Evolutionary conservation across 2,797 vertebrate species (phyloP).

Genomic region (Aulostomus chinensis): DNA sequence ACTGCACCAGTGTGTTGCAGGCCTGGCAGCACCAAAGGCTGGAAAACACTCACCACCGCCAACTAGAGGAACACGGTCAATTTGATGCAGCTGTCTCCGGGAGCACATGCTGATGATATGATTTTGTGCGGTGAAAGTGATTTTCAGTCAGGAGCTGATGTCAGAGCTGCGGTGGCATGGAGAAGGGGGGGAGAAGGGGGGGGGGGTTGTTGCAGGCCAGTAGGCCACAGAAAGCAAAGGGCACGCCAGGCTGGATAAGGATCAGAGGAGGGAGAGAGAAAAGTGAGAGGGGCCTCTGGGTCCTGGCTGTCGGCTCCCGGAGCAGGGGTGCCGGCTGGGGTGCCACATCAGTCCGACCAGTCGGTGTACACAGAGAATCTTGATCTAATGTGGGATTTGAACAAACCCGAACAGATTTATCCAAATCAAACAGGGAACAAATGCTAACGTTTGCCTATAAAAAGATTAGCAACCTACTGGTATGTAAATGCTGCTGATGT

Average conservation of each 20-base stretch:
- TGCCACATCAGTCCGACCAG: conserved; percentile 68
- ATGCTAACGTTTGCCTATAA: too few species aligned
- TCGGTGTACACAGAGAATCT: conserved; percentile 73
- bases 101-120: conserved; percentile 50
- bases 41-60: conserved; percentile 44
- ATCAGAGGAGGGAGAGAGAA: conserved; percentile 61
- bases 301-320: conserved; percentile 54
- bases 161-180: conserved; percentile 30
- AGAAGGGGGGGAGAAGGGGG: conserved; percentile 3
- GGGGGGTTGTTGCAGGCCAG: conserved; percentile 33
- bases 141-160: conserved; percentile 21
- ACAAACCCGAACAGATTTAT: conserved; percentile 14
- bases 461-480: too few species aligned
- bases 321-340: conserved; percentile 56
- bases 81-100: conserved; percentile 61
- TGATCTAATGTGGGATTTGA: conserved; percentile 75
- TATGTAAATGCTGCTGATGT: too few species aligned
- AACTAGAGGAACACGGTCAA: conserved; percentile 61
- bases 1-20: conserved; percentile 19
- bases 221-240: conserved; percentile 73
- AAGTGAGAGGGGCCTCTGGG: conserved; percentile 58
- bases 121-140: conserved; percentile 47
- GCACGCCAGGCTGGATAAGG: conserved; percentile 76
- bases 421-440: background rate
- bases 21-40: conserved; percentile 32